phyloP scores from a whole-genome alignment of 2,888 invertebrate genomes.

The Mechanitis mazaeus region DNA sequence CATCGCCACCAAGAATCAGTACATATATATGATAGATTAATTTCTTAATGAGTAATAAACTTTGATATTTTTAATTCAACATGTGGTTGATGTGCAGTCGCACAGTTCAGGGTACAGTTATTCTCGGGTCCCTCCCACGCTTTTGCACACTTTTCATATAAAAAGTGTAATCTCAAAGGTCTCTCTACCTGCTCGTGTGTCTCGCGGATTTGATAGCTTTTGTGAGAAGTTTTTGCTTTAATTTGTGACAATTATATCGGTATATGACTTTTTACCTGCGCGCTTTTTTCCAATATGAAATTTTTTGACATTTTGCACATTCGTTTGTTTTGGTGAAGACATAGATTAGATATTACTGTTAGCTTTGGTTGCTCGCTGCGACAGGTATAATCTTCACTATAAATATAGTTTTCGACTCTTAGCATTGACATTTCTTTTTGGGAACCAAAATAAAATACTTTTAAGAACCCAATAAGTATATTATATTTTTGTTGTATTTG shows the following conservation, averaged over 20 bases:
- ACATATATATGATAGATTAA: too few species aligned
- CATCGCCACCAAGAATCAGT: too few species aligned
- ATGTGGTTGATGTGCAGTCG: too few species aligned
- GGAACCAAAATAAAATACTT: too few species aligned
- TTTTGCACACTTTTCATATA: conserved; percentile 67
- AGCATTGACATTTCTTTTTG: too few species aligned
- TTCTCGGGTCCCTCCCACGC: conserved; percentile 65
- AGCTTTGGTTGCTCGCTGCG: conserved; percentile 27
- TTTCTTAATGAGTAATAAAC: too few species aligned
- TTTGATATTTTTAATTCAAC: too few species aligned
- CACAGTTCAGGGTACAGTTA: conserved; percentile 53
- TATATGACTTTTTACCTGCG: conserved; percentile 76
- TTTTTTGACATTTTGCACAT: conserved; percentile 64
- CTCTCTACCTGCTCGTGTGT: conserved; percentile 75
- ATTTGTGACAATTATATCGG: conserved; percentile 78
- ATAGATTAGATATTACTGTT: conserved; percentile 58
- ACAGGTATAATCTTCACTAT: too few species aligned
- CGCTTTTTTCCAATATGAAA: conserved; percentile 56
- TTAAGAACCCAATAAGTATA: too few species aligned
- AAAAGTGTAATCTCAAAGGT: conserved; percentile 62
- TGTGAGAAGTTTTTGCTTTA: conserved; percentile 72
- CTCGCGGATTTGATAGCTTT: conserved; percentile 77
- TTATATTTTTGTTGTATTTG: too few species aligned
- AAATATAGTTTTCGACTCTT: too few species aligned
- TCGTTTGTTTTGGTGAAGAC: conserved; percentile 62